These are phyloP conservation scores for Fragum fragum DNA, from an alignment of 2,888 invertebrate genomes.

Conservation along the genomic window DNA sequence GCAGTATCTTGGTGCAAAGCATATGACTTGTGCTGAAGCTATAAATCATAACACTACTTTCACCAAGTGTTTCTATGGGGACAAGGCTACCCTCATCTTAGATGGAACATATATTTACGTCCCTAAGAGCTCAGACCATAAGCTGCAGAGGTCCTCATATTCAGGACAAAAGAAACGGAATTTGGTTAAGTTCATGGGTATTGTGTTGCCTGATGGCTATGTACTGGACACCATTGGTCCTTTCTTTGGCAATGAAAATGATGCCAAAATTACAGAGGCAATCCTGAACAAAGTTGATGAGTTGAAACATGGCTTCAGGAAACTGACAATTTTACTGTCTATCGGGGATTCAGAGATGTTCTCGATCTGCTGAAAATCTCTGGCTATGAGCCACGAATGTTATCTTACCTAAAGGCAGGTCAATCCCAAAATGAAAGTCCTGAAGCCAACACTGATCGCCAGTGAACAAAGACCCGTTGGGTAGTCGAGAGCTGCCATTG, in stretches of 20 bases:
- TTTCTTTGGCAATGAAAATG: conserved; percentile 27
- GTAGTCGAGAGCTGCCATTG: conserved; percentile 38
- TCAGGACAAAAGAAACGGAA: not conserved
- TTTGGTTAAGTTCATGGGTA: conserved; percentile 27
- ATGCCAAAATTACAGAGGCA: conserved; percentile 27
- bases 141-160: conserved; percentile 16
- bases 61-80: conserved; percentile 27
- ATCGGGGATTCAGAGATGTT: too few species aligned
- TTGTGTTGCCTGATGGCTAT: conserved; percentile 33
- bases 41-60: conserved; percentile 23
- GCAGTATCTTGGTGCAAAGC: conserved; percentile 9
- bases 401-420: not conserved
- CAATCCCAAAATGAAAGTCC: conserved; percentile 17
- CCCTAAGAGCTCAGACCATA: conserved; percentile 20
- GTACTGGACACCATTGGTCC: conserved; percentile 18
- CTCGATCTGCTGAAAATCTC: too few species aligned
- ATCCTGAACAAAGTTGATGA: conserved; percentile 21
- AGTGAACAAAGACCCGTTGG: conserved; percentile 26
- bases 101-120: too few species aligned
- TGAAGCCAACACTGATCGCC: conserved; percentile 10
- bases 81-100: too few species aligned
- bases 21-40: conserved; percentile 17
- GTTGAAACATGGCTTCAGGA: conserved; percentile 14
- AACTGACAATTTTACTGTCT: conserved; percentile 27
- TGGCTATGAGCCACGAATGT: too few species aligned